Evolutionary conservation across 2,888 invertebrate species (phyloP), one percentile per base, ranked within the genome.

Genomic region (Zygothrica quintamaculata): DNA sequence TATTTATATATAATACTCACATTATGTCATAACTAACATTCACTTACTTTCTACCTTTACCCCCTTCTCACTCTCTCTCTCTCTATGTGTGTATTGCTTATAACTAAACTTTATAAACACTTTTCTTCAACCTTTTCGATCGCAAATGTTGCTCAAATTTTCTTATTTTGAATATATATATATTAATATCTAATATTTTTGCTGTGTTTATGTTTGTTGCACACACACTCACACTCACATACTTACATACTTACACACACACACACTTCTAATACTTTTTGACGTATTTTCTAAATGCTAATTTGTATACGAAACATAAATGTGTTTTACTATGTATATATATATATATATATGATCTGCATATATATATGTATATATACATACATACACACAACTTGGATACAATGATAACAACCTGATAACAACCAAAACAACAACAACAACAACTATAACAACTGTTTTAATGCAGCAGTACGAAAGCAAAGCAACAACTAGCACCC

Each of bases 401-500:
- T 40, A 55, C 69, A 46, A 69, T 69, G 26, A 58, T 47, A 33
- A 65, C 56, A 39, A 60, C 68, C n/a, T 11, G 47, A 69, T 59
- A n/a, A 44, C 51, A 9, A 52, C 51, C 4, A 70, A 62, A 16
- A 67, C 51, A 29, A 31, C 58, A 52, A 58, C 58, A 5, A 43
- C 36, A 36, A 42, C 37, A 15, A 39, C 37, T 22, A 16, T 51
- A 36, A 58, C 60, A 51, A 56, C 61, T n/a, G n/a, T n/a, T n/a
- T n/a, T n/a, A n/a, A n/a, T 67, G 60, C 65, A 59, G 80, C 80
- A 81, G 82, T 65, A 67, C 59, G 65, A 84, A 81, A 81, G 74
- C 82, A 74, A 76, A 84, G 78, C 84, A 77, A 68, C 76, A 67
- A 55, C 48, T 85, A 78, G 80, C 79, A 76, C 77, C 40, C 59